These are phyloP conservation scores for Heliothis peltigera DNA, from an alignment of 2,888 invertebrate species.

Conservation along the genomic window DNA sequence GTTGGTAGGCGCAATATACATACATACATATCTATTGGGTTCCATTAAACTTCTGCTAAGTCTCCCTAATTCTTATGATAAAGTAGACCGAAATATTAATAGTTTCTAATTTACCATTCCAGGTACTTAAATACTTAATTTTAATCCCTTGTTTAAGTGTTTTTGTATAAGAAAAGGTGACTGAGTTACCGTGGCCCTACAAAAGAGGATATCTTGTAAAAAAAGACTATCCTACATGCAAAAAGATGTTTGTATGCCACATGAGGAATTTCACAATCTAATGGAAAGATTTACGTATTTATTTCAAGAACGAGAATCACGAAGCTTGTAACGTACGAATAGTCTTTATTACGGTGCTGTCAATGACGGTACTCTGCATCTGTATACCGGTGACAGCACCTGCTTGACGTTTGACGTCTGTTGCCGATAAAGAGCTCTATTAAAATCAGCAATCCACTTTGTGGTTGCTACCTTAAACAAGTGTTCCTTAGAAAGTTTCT, in stretches of 20 bases:
- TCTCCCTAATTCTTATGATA: slow-evolving; percentile 28
- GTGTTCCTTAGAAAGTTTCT: slow-evolving; percentile 1
- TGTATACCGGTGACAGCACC: slow-evolving; percentile 11
- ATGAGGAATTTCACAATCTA: no score
- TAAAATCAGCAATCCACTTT: slow-evolving; percentile 18
- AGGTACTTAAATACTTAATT: slow-evolving; percentile 39
- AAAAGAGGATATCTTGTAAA: not conserved
- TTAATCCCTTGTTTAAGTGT: slow-evolving; percentile 36
- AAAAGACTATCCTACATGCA: no score
- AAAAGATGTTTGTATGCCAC: not conserved
- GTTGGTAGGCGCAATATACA: slow-evolving; percentile 1
- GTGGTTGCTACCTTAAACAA: slow-evolving; percentile 1
- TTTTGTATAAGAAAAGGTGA: slow-evolving; percentile 28
- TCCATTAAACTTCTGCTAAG: slow-evolving; percentile 26
- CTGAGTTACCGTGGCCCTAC: not conserved
- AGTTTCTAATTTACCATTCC: no score
- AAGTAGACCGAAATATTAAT: slow-evolving; percentile 22
- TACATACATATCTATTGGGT: slow-evolving; percentile 12
- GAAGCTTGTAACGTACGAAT: no score
- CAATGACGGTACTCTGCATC: slow-evolving; percentile 1
- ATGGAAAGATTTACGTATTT: no score
- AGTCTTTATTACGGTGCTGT: slow-evolving; percentile 27
- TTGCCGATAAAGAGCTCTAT: slow-evolving; percentile 2
- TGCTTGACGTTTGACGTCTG: slow-evolving; percentile 15
- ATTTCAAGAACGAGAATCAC: no score